phyloP scores from a whole-genome alignment of 2,113 vertebrate genomes.

The Fregetta grallaria region DNA sequence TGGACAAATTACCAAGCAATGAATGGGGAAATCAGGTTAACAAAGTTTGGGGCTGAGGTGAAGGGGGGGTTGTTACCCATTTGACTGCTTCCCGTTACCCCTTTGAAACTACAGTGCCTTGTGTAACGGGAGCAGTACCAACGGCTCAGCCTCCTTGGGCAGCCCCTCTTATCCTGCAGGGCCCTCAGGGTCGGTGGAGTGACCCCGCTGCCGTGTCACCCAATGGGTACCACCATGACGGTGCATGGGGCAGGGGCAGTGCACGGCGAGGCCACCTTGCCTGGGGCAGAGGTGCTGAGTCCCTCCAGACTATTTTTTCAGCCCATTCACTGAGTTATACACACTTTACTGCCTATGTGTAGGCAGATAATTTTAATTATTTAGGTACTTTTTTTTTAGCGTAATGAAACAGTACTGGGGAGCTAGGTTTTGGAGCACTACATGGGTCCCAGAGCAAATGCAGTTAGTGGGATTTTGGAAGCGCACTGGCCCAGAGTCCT shows the following conservation, averaged over 20 bases:
- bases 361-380: background rate
- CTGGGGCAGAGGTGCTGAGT: background rate
- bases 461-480: background rate
- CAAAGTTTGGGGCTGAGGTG: background rate
- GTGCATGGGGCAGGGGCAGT: background rate
- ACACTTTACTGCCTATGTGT: fast-evolving
- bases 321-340: background rate
- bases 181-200: fast-evolving
- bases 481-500: background rate
- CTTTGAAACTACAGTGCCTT: fast-evolving
- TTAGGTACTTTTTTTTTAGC: background rate
- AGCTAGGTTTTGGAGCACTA: background rate
- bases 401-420: background rate
- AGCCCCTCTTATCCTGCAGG: background rate
- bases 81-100: background rate
- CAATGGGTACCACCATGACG: fast-evolving
- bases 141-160: fast-evolving
- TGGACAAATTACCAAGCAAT: background rate
- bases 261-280: background rate
- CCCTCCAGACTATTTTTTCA: background rate
- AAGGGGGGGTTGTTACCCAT: background rate
- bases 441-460: background rate
- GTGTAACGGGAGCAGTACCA: fast-evolving
- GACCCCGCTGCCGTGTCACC: background rate
- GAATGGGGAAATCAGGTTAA: background rate